phyloP scores from a whole-genome alignment of 2,113 vertebrate genomes.

The Mormyrus lacerda region DNA sequence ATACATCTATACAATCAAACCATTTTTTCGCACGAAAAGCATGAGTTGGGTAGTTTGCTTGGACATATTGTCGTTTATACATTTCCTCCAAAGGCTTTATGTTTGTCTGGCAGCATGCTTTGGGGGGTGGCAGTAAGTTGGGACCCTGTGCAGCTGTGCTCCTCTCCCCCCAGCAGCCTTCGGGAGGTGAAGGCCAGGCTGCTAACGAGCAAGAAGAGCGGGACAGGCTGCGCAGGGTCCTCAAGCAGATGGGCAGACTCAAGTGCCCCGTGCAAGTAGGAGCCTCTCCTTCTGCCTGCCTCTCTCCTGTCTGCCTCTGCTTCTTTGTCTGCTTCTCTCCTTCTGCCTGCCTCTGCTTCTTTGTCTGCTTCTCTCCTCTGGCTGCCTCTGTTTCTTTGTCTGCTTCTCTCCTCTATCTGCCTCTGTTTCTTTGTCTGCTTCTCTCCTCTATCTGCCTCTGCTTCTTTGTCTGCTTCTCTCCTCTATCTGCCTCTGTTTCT shows the following conservation, averaged over 20 bases:
- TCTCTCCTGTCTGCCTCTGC: constrained; percentile 10
- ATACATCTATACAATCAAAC: not conserved
- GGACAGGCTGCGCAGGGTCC: constrained; percentile 80
- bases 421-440: constrained; percentile 10
- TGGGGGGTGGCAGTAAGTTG: not conserved
- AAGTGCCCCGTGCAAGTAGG: constrained; percentile 90
- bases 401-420: constrained; percentile 11
- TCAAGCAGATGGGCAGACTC: constrained; percentile 95
- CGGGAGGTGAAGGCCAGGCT: constrained; percentile 66
- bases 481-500: not conserved
- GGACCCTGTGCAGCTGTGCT: constrained; percentile 40
- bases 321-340: constrained; percentile 34
- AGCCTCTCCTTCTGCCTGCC: constrained; percentile 20
- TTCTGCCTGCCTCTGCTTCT: not conserved
- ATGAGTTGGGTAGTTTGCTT: not conserved
- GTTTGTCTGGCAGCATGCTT: not conserved
- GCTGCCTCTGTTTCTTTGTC: constrained; percentile 11
- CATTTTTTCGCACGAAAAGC: not conserved
- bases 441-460: constrained; percentile 29
- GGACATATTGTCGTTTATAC: not conserved
- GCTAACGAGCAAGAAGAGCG: constrained; percentile 77
- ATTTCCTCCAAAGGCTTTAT: not conserved
- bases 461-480: not conserved
- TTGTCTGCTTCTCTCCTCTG: not conserved
- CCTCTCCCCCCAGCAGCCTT: constrained; percentile 58